Evolutionary conservation across 1,140 invertebrate genomes (phyloP), one percentile per base, ranked within the genome.

Genomic region (Drosophila bocki): DNA sequence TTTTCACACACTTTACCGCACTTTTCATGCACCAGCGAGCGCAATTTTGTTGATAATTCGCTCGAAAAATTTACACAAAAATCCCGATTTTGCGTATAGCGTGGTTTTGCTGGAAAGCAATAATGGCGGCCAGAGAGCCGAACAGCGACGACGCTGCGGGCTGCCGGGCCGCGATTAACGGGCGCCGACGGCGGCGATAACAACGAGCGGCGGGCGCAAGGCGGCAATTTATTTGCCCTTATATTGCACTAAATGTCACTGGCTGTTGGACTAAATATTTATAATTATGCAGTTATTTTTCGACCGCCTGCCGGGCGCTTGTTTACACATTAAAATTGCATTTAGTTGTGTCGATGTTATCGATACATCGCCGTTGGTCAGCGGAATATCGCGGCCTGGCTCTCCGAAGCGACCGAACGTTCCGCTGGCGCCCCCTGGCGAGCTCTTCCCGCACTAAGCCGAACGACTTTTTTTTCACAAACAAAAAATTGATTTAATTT

Each of bases 401-500:
- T 33, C 22, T 71, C 29, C 51, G 68, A 50, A 29, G 64, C 56
- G 39, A 87, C 69, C 72, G 84, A 80, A 54, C 54, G n/a, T 22
- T 17, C n/a, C 4, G n/a, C 3, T 42, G 15, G 75, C 74, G 79
- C 85, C 82, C 42, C 74, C 80, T 79, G 42, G 42, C 72, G 68
- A 50, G 39, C 74, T 62, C 41, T 51, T 32, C 13, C 15, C 57
- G 26, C 42, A 62, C 71, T 72, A 75, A 26, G 2, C 37, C 32
- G 53, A 84, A 53, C 59, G 64, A 79, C 70, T 80, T 91, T 84
- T 84, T 88, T 78, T 76, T 91, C 80, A 87, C 78, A 91, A 86
- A 86, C 78, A 91, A 87, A 72, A 92, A 92, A 92, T 92, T 91
- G 83, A 92, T 92, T 88, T 68, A 88, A 76, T 75, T 88, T 87